Conservation (phyloP, 2,797 vertebrate species). For the Hapalemur alaotrensis region DNA sequence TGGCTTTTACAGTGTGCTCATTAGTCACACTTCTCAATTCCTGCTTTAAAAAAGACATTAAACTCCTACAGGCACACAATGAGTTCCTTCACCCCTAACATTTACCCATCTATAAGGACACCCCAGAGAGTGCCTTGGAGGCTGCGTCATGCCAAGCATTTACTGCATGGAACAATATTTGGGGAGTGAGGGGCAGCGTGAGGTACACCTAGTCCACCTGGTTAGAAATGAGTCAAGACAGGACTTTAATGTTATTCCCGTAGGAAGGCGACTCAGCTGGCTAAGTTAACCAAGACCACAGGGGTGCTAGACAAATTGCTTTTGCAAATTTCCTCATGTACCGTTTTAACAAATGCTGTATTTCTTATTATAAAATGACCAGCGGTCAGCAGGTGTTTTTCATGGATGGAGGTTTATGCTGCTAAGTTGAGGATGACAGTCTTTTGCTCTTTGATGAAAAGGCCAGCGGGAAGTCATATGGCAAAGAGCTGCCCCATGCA, state of each 20-base stretch:
- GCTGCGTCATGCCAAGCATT: background rate
- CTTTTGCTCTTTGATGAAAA: slow-evolving; percentile 14
- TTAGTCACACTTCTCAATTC: slow-evolving; percentile 14
- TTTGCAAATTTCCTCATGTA: background rate
- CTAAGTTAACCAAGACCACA: background rate
- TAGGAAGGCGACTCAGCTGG: background rate
- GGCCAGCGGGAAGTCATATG: background rate
- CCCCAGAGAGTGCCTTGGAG: background rate
- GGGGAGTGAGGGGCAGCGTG: accelerated
- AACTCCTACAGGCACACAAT: background rate
- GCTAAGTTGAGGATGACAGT: background rate
- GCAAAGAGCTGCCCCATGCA: background rate
- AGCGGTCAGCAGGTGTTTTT: background rate
- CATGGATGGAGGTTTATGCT: background rate
- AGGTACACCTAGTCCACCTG: background rate
- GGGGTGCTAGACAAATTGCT: background rate
- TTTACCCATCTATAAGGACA: background rate
- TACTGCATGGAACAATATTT: background rate
- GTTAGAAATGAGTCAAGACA: background rate
- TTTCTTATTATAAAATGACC: background rate
- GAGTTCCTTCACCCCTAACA: background rate
- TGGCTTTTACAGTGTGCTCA: background rate
- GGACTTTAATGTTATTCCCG: background rate
- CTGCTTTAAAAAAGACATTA: slow-evolving; percentile 11
- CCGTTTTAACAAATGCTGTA: background rate